phyloP scores from a whole-genome alignment of 2,113 vertebrate species.

The Pimephales promelas region DNA sequence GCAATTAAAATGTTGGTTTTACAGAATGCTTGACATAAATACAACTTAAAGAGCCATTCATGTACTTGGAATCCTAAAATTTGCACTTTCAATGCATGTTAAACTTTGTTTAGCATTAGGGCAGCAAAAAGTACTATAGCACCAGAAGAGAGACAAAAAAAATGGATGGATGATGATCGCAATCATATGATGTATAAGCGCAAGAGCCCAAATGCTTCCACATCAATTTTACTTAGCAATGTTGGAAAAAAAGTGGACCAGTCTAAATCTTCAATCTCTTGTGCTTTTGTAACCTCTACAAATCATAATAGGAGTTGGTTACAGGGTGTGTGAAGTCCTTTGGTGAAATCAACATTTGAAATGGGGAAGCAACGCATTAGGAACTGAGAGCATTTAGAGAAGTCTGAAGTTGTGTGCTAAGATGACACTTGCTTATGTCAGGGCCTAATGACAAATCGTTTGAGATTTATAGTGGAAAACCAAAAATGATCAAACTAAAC shows the following conservation, averaged over 20 bases:
- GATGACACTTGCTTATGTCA: slow-evolving; percentile 8
- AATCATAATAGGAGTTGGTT: not conserved
- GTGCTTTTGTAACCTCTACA: not conserved
- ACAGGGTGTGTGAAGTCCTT: not conserved
- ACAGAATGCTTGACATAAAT: not conserved
- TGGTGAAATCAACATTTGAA: slow-evolving; percentile 8
- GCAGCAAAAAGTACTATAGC: not conserved
- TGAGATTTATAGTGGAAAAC: not conserved
- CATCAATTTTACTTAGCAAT: not conserved
- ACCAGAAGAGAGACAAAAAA: not conserved
- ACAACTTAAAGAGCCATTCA: not conserved
- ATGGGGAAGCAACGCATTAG: slow-evolving; percentile 32
- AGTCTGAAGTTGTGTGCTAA: slow-evolving; percentile 14
- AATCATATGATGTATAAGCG: not conserved
- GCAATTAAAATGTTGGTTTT: not conserved
- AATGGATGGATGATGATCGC: not conserved
- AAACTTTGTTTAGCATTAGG: not conserved
- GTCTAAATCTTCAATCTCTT: not conserved
- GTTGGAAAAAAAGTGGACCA: not conserved
- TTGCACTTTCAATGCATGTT: not conserved
- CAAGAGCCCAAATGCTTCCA: not conserved
- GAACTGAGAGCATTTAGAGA: slow-evolving; percentile 52
- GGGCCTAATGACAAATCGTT: slow-evolving; percentile 16
- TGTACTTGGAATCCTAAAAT: not conserved
- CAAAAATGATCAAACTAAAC: not conserved